A percentile compares a stretch with the other conserved stretches of the same genome.
Evolutionary conservation across 2,113 vertebrate species (phyloP).

Genomic region (Grantiella picta): DNA sequence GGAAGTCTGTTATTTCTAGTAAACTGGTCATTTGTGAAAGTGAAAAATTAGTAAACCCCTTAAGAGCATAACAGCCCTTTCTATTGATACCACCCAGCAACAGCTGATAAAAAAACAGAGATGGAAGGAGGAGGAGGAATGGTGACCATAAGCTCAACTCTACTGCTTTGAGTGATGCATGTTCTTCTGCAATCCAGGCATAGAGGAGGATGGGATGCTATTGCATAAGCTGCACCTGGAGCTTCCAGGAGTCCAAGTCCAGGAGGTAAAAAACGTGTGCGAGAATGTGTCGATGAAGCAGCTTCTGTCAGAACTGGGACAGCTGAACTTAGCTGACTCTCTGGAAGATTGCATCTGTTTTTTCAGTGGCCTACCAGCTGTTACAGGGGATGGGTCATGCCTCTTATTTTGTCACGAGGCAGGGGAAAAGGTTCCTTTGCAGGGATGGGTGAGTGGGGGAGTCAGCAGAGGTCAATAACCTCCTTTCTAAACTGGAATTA

Average conservation of each 20-base stretch:
- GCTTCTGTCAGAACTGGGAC: not conserved
- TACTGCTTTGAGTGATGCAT: not conserved
- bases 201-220: not conserved
- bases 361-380: not conserved
- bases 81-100: not conserved
- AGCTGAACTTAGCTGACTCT: not conserved
- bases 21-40: not conserved
- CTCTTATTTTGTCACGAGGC: not conserved
- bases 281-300: not conserved
- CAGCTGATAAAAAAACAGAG: not conserved
- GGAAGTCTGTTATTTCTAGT: not conserved
- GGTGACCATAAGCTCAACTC: not conserved
- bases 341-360: not conserved
- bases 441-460: not conserved
- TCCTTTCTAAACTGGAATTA: not conserved
- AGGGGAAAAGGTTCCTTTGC: not conserved
- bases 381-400: not conserved
- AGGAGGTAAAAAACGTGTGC: not conserved
- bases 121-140: not conserved
- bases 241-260: not conserved
- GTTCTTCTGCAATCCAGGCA: not conserved
- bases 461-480: not conserved
- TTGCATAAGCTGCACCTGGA: not conserved
- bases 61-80: not conserved
- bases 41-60: not conserved